Evolutionary conservation across 2,888 invertebrate genomes (phyloP), one percentile per base, ranked within the genome.

Genomic region (Ichneumoninae sp.): DNA sequence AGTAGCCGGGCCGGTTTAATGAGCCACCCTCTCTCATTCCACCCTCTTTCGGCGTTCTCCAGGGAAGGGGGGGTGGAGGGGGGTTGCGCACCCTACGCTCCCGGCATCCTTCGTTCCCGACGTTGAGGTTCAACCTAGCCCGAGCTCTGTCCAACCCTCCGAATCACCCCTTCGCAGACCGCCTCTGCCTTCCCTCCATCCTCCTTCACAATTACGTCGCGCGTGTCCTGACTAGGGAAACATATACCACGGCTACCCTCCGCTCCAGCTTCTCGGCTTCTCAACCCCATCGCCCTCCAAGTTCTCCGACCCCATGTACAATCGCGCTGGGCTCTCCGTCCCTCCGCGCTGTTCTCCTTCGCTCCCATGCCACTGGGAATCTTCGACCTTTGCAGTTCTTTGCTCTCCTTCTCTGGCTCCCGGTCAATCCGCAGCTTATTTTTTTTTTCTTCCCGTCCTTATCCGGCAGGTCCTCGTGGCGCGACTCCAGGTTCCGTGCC

Each of bases 201-300:
- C 92, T 89, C 91, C 92, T 90, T 92, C 90, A 90, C 93, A 93
- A 93, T 93, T 93, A 93, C 93, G 93, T 88, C 81, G 93, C 91
- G 90, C 93, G 93, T 93, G 93, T 92, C 89, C 88, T 88, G 93
- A 93, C 92, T 93, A 85, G 89, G 87, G 90, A 92, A 93, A 91
- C 90, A 85, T 88, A 90, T 88, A 90, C 91, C 91, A 89, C 90
- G 90, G 91, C 90, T 87, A 76, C 81, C 75, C 84, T 86, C 76
- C 47, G 47, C 44, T 71, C 19, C n/a, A 47, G 69, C 82, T 74
- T 50, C 63, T 71, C 69, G 79, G 71, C 70, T 76, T 66, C 74
- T 65, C 74, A 73, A 83, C 66, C 73, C 81, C 84, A 81, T 69
- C 54, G 65, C 47, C 40, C 75, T 65, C 57, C 36, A 78, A 71